These are phyloP conservation scores for Ylistrum balloti DNA, from an alignment of 1,140 invertebrate genomes.

Conservation along the genomic window DNA sequence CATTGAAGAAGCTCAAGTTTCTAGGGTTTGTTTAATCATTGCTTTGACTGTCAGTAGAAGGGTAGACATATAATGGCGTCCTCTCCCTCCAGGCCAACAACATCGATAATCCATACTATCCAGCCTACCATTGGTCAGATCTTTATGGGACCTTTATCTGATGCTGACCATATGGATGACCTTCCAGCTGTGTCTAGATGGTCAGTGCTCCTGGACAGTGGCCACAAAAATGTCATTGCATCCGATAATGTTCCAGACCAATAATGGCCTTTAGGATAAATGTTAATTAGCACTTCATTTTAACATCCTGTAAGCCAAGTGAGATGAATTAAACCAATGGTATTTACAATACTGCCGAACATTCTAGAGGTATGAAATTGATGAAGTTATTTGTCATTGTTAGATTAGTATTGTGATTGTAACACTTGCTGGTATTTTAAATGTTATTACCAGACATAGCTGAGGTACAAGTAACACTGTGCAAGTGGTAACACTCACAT, in stretches of 20 bases:
- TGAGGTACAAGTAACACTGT: too few relatives aligned
- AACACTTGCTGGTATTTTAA: too few relatives aligned
- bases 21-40: not conserved
- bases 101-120: not conserved
- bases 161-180: not conserved
- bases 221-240: not conserved
- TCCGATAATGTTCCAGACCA: not conserved
- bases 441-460: too few relatives aligned
- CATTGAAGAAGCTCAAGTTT: not conserved
- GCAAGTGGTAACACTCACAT: too few relatives aligned
- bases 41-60: not conserved
- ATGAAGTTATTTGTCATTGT: too few relatives aligned
- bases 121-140: not conserved
- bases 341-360: not conserved
- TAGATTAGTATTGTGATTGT: too few relatives aligned
- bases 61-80: too few relatives aligned
- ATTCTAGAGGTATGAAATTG: too few relatives aligned
- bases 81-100: not conserved
- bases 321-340: not conserved
- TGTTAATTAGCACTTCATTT: too few relatives aligned
- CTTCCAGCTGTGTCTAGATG: not conserved
- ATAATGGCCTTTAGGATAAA: not conserved
- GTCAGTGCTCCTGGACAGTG: not conserved
- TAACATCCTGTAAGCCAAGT: too few relatives aligned
- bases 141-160: conserved; percentile 6